Evolutionary conservation across 2,888 invertebrate genomes (phyloP).

Genomic region (Phortica okadai): DNA sequence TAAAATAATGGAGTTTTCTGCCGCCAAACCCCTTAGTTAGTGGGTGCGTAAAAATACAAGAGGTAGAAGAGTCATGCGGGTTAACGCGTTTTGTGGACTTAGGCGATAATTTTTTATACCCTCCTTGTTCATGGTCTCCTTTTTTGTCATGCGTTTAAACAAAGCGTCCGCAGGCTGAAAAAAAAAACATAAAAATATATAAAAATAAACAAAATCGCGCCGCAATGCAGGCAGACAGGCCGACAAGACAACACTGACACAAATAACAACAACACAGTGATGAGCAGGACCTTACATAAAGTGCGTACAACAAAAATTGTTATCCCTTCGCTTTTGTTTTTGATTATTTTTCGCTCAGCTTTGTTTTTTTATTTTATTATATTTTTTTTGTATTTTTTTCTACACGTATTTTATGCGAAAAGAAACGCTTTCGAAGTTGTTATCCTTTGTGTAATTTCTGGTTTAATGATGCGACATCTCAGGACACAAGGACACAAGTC

Average conservation of each 20-base stretch:
- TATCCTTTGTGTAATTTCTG: constrained; percentile 70
- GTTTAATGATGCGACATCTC: constrained; percentile 65
- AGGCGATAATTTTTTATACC: constrained; percentile 63
- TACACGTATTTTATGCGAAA: constrained; percentile 41
- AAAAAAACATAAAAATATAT: background rate
- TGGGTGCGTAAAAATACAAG: background rate
- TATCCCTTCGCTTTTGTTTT: constrained; percentile 15
- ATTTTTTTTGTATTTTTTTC: background rate
- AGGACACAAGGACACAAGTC: background rate
- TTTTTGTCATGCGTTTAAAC: constrained; percentile 1
- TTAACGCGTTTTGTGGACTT: constrained; percentile 48
- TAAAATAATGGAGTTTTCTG: constrained; percentile 20
- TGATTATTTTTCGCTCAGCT: background rate
- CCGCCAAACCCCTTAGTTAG: background rate
- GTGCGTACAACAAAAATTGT: constrained; percentile 11
- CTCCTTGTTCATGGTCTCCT: background rate
- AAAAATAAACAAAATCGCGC: constrained; percentile 9
- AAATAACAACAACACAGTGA: background rate
- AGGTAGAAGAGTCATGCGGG: background rate
- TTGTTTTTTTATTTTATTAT: background rate
- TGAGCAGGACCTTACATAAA: constrained; percentile 25
- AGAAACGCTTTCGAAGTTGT: constrained; percentile 50
- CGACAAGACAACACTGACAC: constrained; percentile 12
- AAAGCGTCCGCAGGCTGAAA: background rate
- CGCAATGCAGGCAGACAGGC: constrained; percentile 14